Evolutionary conservation across 2,888 invertebrate genomes (phyloP).

Genomic region (Ypsolopha scabrella): DNA sequence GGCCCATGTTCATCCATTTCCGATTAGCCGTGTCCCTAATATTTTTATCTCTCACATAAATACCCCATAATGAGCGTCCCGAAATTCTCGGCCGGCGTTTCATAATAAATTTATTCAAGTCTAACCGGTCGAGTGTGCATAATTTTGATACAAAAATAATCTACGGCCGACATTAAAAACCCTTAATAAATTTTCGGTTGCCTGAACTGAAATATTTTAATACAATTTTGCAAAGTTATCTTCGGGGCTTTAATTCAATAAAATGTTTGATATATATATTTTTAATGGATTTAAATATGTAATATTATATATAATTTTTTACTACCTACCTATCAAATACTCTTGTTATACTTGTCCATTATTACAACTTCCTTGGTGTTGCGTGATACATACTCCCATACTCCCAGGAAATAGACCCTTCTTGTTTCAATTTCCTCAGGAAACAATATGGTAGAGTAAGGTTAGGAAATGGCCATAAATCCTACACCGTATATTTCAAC

Average conservation of each 20-base stretch:
- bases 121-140: conserved; percentile 60
- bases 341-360: too few relatives aligned
- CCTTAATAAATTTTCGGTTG: conserved; percentile 37
- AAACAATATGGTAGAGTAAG: neutral
- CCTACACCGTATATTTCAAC: too few relatives aligned
- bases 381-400: conserved; percentile 14
- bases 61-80: conserved; percentile 62
- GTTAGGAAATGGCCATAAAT: neutral
- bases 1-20: conserved; percentile 53
- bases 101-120: conserved; percentile 59
- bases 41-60: conserved; percentile 69
- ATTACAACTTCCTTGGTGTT: neutral
- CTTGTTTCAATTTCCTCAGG: conserved; percentile 39
- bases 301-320: too few relatives aligned
- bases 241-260: neutral
- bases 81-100: conserved; percentile 53
- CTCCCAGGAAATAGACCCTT: conserved; percentile 44
- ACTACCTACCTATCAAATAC: too few relatives aligned
- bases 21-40: conserved; percentile 67
- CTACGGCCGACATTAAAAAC: conserved; percentile 49
- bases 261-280: too few relatives aligned
- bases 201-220: neutral
- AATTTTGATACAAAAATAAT: conserved; percentile 68
- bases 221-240: neutral
- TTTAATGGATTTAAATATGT: too few relatives aligned